phyloP scores from a whole-genome alignment of 92 coral and sea anemone species.

The Paragorgia papillata region DNA sequence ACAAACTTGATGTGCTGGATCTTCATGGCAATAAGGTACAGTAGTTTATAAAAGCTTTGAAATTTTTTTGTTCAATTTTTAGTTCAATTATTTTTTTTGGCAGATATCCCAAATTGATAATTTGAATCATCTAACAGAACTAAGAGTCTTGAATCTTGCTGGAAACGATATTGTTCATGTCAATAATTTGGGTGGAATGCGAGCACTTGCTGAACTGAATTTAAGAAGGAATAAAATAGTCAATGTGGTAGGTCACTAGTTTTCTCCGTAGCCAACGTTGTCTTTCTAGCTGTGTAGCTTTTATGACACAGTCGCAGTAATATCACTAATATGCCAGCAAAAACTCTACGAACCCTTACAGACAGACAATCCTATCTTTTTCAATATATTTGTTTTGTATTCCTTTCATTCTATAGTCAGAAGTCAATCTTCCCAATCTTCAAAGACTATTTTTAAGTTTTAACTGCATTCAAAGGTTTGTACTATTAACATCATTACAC shows the following conservation, averaged over 20 bases:
- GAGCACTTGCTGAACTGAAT: constrained; percentile 86
- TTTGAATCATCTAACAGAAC: constrained; percentile 82
- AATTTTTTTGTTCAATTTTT: background rate
- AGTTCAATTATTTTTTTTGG: background rate
- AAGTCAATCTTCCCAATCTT: constrained; percentile 76
- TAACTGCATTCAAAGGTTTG: constrained; percentile 83
- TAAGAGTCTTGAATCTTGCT: constrained; percentile 90
- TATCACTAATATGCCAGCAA: too few species aligned
- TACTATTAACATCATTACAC: background rate
- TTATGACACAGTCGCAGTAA: too few species aligned
- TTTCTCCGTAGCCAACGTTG: too few species aligned
- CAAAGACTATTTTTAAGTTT: constrained; percentile 93
- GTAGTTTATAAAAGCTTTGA: background rate
- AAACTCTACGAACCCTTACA: too few species aligned
- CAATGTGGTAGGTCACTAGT: constrained; percentile 68
- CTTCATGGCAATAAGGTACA: constrained; percentile 94
- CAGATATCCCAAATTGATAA: constrained; percentile 84
- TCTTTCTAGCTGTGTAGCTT: too few species aligned
- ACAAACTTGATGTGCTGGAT: constrained; percentile 92
- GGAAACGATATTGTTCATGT: constrained; percentile 90
- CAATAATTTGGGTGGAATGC: constrained; percentile 78
- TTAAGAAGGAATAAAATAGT: constrained; percentile 87
- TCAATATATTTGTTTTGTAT: background rate
- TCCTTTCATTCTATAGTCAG: constrained; percentile 60
- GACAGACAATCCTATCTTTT: too few species aligned